phyloP scores from a whole-genome alignment of 2,888 invertebrate genomes.

The Conomelus anceps region DNA sequence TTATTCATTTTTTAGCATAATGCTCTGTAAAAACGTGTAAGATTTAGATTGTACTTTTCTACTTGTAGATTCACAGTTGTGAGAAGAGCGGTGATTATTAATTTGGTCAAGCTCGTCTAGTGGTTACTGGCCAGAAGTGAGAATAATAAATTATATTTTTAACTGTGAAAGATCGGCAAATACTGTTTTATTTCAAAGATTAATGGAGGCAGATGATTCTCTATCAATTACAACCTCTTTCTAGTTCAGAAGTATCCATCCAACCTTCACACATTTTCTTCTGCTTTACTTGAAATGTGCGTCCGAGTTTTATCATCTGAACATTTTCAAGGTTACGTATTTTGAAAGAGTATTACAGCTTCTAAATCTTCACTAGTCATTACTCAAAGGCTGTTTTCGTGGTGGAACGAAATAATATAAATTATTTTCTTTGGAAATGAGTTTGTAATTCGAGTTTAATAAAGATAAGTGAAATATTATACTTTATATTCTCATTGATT shows the following conservation, averaged over 20 bases:
- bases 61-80: not conserved
- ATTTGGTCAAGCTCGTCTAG: not conserved
- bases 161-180: not conserved
- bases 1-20: not conserved
- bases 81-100: not conserved
- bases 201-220: not conserved
- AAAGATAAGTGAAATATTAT: not conserved
- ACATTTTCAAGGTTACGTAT: not conserved
- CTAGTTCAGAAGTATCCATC: not conserved
- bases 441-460: not conserved
- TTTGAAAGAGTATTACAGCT: not conserved
- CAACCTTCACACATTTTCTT: not conserved
- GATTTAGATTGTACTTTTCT: not conserved
- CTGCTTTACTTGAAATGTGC: not conserved
- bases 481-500: too few relatives aligned
- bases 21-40: not conserved
- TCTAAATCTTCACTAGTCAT: not conserved
- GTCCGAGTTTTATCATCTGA: not conserved
- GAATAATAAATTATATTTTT: not conserved
- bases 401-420: not conserved
- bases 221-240: not conserved
- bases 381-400: not conserved
- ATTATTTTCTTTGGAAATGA: not conserved
- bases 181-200: not conserved
- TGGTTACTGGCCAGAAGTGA: not conserved